These are phyloP conservation scores for Rugalucina vietnamica DNA, from an alignment of 2,888 invertebrate genomes.

Conservation along the genomic window DNA sequence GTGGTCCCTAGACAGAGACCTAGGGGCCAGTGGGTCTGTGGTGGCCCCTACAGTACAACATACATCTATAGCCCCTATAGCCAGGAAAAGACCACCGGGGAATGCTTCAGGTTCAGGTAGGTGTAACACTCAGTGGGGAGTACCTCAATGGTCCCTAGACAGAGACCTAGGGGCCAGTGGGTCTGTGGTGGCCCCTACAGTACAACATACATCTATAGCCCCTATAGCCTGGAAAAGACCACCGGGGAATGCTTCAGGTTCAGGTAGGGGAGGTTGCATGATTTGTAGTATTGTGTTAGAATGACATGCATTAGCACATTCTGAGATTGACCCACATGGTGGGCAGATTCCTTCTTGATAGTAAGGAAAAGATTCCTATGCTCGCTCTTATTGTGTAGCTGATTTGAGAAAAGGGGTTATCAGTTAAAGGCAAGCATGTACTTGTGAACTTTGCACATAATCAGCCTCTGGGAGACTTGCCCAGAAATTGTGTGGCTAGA, in stretches of 20 bases:
- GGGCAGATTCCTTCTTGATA: no score
- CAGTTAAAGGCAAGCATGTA: no score
- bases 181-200: constrained; percentile 74
- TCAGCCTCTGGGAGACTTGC: no score
- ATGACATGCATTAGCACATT: no score
- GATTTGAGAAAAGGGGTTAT: no score
- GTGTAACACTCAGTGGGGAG: constrained; percentile 87
- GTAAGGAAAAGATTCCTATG: no score
- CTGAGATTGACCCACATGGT: no score
- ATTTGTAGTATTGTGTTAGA: no score
- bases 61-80: constrained; percentile 79
- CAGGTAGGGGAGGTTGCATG: no score
- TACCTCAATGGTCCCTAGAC: constrained; percentile 92
- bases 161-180: constrained; percentile 89
- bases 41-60: constrained; percentile 79
- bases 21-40: constrained; percentile 85
- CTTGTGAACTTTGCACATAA: no score
- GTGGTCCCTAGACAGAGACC: constrained; percentile 93
- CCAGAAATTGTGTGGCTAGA: no score
- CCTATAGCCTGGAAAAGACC: constrained; percentile 76
- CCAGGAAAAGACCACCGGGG: constrained; percentile 73
- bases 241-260: constrained; percentile 68
- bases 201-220: constrained; percentile 79
- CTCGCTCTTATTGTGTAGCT: no score
- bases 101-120: constrained; percentile 68